Conservation (phyloP, 2,888 invertebrate species). For the Choreutis nemorana region DNA sequence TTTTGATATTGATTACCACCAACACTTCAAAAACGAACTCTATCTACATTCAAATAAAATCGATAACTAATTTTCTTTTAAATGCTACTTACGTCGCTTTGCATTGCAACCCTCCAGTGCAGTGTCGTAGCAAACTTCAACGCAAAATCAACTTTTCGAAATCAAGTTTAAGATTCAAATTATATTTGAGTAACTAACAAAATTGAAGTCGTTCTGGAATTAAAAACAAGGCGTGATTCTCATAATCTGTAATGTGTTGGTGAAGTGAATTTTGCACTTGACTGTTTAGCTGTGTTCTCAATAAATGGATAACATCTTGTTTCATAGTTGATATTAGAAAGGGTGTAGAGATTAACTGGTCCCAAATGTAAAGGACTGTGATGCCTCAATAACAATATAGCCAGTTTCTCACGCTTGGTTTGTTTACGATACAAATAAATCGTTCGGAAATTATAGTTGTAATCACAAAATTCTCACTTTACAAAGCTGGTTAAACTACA, state of each 20-base stretch:
- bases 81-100: constrained; percentile 18
- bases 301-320: constrained; percentile 52
- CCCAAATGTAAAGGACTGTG: constrained; percentile 14
- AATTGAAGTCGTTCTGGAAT: constrained; percentile 16
- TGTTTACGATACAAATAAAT: constrained; percentile 19
- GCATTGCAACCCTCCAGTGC: constrained; percentile 11
- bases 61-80: constrained; percentile 8
- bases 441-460: too few relatives aligned
- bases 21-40: constrained; percentile 15
- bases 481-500: too few relatives aligned
- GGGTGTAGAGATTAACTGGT: constrained; percentile 14
- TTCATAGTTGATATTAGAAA: constrained; percentile 23
- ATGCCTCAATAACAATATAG: constrained; percentile 23
- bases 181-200: background rate
- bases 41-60: constrained; percentile 10
- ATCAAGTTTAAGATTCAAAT: constrained; percentile 1
- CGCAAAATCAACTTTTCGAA: constrained; percentile 15
- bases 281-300: constrained; percentile 24
- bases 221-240: constrained; percentile 45
- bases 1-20: constrained; percentile 29
- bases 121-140: constrained; percentile 18
- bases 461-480: too few relatives aligned
- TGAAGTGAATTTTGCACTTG: constrained; percentile 59
- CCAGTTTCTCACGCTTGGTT: constrained; percentile 41
- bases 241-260: constrained; percentile 52